phyloP scores from a whole-genome alignment of 1,140 invertebrate species.

The Drosophila bifasciata region DNA sequence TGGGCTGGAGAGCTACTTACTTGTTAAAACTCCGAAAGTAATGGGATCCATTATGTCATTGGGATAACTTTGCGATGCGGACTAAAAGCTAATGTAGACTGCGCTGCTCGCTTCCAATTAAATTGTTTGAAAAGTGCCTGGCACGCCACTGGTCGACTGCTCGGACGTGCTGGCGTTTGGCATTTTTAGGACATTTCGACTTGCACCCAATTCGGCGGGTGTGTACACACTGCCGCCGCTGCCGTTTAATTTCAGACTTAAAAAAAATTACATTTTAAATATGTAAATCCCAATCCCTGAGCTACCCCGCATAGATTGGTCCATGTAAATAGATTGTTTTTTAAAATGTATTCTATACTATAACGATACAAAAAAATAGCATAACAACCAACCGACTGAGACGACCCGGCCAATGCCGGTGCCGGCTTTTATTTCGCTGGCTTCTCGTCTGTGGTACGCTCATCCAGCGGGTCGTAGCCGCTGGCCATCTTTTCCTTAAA shows the following conservation, averaged over 20 bases:
- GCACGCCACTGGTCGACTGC: too few species aligned
- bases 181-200: too few species aligned
- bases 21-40: constrained; percentile 60
- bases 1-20: constrained; percentile 22
- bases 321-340: not conserved
- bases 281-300: too few species aligned
- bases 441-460: constrained; percentile 38
- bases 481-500: constrained; percentile 95
- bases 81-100: not conserved
- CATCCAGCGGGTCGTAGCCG: constrained; percentile 90
- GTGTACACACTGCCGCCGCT: too few species aligned
- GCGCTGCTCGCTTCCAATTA: constrained; percentile 30
- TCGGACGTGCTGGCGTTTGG: too few species aligned
- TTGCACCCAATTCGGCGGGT: too few species aligned
- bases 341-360: constrained; percentile 54
- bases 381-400: constrained; percentile 22
- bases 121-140: constrained; percentile 36
- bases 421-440: constrained; percentile 2
- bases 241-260: too few species aligned
- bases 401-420: constrained; percentile 19
- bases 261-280: too few species aligned
- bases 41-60: constrained; percentile 58
- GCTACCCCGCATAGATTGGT: too few species aligned
- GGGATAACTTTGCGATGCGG: constrained; percentile 5
- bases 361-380: constrained; percentile 54